Evolutionary conservation across 2,113 vertebrate genomes (phyloP), one percentile per base, ranked within the genome.

Genomic region (human): DNA sequence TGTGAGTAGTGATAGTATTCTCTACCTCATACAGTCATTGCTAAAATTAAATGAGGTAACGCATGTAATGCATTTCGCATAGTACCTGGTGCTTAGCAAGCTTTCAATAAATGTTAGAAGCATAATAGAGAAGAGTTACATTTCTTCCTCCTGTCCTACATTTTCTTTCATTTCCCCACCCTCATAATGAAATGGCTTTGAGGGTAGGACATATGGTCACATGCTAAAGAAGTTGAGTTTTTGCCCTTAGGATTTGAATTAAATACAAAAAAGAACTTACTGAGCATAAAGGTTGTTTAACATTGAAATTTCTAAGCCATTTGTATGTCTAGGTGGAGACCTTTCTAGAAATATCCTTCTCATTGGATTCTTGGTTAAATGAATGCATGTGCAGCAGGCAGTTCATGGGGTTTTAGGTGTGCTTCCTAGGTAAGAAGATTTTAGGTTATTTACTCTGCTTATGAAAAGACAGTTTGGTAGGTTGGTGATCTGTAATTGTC

Each of bases 361-460:
- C 35, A 70, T 75, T 90, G 70, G 83, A 92, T 75, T 92, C 25
- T 96, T 95, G 79, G 75, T 27, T 89, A 48, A 92, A 23, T 75
- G 61, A 68, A 55, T n/a, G 1, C 3, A 12, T 43, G 48, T 87
- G 35, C 20, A 75, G 35, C 30, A 40, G 13, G 85, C 38, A 64
- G 43, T 86, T 95, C 87, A 83, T 78, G 38, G 35, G 17, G 9
- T 70, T 75, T 88, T 55, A 96, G 13, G 17, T 93, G 25, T 90
- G 20, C 83, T 90, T 92, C n/a, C 6, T 35, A 73, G 73, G 48
- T 91, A 85, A 84, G n/a, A 93, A 86, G 14, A 6, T 78, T 94
- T 93, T 35, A 73, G 72, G 70, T 17, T 75, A 79, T 52, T 52
- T 94, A 57, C 35, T 80, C 23, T 81, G 6, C 50, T 87, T 84